Evolutionary conservation across 2,888 invertebrate genomes (phyloP).

Genomic region (Thymelicus sylvestris): DNA sequence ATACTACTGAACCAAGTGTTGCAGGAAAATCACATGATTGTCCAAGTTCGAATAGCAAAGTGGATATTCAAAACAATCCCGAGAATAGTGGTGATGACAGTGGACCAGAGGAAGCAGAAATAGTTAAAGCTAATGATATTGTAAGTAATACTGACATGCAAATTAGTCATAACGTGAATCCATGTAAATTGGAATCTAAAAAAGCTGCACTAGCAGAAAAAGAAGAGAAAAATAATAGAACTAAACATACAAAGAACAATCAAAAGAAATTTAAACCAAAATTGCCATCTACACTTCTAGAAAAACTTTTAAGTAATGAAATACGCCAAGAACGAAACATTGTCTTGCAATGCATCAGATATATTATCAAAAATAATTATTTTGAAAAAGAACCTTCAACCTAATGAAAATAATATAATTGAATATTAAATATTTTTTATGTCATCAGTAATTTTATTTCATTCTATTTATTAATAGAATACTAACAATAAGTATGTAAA

Average conservation of each 20-base stretch:
- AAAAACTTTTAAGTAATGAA: slow-evolving; percentile 90
- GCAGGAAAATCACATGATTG: slow-evolving; percentile 41
- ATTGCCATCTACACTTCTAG: slow-evolving; percentile 85
- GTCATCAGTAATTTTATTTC: neutral
- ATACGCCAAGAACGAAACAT: slow-evolving; percentile 94
- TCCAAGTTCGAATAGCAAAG: slow-evolving; percentile 16
- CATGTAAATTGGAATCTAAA: slow-evolving; percentile 24
- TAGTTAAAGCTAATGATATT: slow-evolving; percentile 51
- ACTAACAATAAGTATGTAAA: too few species aligned
- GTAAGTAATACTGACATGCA: slow-evolving; percentile 38
- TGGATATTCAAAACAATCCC: slow-evolving; percentile 4
- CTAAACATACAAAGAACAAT: slow-evolving; percentile 41
- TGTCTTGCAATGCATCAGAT: slow-evolving; percentile 93
- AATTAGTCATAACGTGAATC: slow-evolving; percentile 42
- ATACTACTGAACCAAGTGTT: slow-evolving; percentile 6
- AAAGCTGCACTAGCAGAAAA: neutral
- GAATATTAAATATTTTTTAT: neutral
- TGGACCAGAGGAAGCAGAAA: slow-evolving; percentile 78
- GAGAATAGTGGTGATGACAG: slow-evolving; percentile 64
- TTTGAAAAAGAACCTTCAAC: slow-evolving; percentile 77
- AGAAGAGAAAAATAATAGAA: slow-evolving; percentile 37
- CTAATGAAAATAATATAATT: neutral
- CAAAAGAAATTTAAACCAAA: slow-evolving; percentile 47
- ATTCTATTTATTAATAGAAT: too few species aligned
- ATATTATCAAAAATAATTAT: slow-evolving; percentile 91